phyloP scores from a whole-genome alignment of 2,888 invertebrate species.

The Eledone cirrhosa region DNA sequence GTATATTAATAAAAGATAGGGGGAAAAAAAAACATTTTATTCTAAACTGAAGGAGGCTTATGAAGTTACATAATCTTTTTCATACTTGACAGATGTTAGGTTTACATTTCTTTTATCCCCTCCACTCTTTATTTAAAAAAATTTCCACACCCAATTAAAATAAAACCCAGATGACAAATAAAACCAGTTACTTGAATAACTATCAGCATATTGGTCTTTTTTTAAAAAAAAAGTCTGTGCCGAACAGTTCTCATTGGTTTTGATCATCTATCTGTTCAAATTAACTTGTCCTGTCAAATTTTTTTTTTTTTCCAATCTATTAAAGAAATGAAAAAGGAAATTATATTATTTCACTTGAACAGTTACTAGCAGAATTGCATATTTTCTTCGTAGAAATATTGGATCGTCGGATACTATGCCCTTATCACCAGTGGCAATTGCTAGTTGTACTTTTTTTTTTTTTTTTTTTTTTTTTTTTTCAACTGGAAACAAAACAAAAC shows the following conservation, averaged over 20 bases:
- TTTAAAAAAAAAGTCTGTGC: constrained; percentile 21
- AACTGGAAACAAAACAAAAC: background rate
- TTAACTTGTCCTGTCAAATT: constrained; percentile 29
- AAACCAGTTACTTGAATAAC: constrained; percentile 20
- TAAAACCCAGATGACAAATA: constrained; percentile 20
- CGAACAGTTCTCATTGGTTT: constrained; percentile 48
- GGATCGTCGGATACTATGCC: constrained; percentile 24
- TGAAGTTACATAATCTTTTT: too few species aligned
- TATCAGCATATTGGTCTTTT: background rate
- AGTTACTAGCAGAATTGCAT: constrained; percentile 37
- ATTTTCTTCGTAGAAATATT: constrained; percentile 33
- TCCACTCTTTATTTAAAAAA: background rate
- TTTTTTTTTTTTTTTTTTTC: background rate
- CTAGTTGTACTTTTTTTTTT: constrained; percentile 27
- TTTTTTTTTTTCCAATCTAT: background rate
- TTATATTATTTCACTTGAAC: background rate
- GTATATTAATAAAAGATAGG: too few species aligned
- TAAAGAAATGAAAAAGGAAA: background rate
- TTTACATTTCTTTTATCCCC: background rate
- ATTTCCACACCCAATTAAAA: too few species aligned
- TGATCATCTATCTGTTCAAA: constrained; percentile 36
- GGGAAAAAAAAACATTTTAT: background rate
- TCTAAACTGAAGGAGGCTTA: background rate
- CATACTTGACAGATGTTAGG: constrained; percentile 1
- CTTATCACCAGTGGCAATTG: constrained; percentile 22